Conservation (phyloP, 2,797 vertebrate species). For the Chiropotes sagulatus region DNA sequence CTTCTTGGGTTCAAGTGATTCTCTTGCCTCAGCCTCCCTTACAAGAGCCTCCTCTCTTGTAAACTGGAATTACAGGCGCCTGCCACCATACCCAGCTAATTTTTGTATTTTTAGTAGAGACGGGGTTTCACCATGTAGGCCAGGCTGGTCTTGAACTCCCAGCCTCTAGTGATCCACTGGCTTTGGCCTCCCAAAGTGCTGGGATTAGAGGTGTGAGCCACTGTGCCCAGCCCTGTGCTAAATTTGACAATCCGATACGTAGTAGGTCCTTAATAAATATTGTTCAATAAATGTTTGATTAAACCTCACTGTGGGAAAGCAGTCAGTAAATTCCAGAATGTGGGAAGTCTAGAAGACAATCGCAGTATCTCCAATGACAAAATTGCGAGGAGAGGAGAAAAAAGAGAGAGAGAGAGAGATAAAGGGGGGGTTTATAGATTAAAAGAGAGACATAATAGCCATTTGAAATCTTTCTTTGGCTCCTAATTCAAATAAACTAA, state of each 20-base stretch:
- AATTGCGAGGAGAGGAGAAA: background rate
- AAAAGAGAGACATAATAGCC: background rate
- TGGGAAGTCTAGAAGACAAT: background rate
- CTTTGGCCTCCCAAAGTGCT: no score
- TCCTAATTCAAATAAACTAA: slow-evolving; percentile 37
- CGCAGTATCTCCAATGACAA: background rate
- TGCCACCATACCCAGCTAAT: no score
- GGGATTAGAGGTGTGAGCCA: no score
- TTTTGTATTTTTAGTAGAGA: no score
- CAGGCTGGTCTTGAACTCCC: no score
- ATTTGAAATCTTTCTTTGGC: background rate
- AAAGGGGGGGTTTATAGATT: background rate
- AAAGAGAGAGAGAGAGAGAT: background rate
- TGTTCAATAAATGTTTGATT: background rate
- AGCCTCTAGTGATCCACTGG: no score
- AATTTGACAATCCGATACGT: background rate
- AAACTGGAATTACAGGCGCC: no score
- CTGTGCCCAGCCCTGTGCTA: background rate
- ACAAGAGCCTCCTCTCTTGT: no score
- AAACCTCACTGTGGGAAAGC: background rate
- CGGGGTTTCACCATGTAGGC: no score
- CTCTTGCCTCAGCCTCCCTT: no score
- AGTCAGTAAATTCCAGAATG: background rate
- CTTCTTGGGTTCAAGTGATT: no score
- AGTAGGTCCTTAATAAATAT: slow-evolving; percentile 32